Percentiles rank a stretch among this genome's conserved stretches.
phyloP scores from a whole-genome alignment of 1,140 invertebrate species.

The Chionoecetes opilio region DNA sequence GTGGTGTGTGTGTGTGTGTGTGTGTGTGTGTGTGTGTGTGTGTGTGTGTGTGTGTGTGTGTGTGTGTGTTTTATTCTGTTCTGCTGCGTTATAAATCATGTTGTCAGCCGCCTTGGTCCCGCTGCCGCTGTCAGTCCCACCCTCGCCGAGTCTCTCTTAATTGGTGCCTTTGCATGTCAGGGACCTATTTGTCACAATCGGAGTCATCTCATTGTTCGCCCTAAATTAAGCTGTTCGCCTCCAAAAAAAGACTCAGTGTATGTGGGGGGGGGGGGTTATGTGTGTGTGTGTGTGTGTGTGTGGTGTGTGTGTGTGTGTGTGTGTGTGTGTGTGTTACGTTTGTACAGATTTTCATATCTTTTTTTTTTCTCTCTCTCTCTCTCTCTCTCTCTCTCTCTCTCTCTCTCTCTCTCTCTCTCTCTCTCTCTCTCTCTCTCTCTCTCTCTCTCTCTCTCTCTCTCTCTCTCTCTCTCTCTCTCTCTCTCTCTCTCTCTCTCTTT shows the following conservation, averaged over 20 bases:
- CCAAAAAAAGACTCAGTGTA: not conserved
- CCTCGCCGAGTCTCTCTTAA: not conserved
- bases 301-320: conserved; percentile 27
- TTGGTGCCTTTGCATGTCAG: not conserved
- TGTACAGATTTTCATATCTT: not conserved
- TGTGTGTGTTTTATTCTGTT: not conserved
- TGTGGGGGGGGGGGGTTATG: too few species aligned
- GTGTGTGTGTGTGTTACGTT: not conserved
- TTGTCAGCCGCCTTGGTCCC: not conserved
- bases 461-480: not conserved
- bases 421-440: not conserved
- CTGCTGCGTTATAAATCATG: not conserved
- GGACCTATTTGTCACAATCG: conserved; percentile 1
- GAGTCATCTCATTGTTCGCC: not conserved
- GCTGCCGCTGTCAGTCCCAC: not conserved
- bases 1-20: conserved; percentile 10
- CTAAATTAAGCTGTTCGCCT: not conserved
- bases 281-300: conserved; percentile 27
- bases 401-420: too few species aligned
- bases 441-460: not conserved
- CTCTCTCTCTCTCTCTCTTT: not conserved
- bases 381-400: not conserved
- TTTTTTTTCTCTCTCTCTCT: not conserved
- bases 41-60: conserved; percentile 47
- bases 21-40: conserved; percentile 47